Evolutionary conservation across 2,888 invertebrate genomes (phyloP).

Genomic region (Argynnis bischoffii): DNA sequence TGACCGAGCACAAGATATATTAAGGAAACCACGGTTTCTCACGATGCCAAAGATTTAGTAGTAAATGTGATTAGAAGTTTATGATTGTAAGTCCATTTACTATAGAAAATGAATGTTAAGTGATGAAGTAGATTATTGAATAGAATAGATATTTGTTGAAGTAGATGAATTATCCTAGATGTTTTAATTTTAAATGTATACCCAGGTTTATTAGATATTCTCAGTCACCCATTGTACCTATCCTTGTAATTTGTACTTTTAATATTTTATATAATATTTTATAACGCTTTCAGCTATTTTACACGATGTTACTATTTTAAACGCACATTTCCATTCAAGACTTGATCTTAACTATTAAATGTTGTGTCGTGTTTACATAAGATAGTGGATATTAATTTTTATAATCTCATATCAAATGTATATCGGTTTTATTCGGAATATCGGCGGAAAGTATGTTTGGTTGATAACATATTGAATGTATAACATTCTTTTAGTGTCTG

Average conservation of each 20-base stretch:
- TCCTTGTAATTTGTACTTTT: constrained; percentile 12
- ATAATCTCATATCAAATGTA: constrained; percentile 50
- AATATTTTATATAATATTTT: constrained; percentile 23
- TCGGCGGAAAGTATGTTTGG: not conserved
- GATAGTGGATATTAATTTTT: constrained; percentile 62
- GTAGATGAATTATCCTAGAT: constrained; percentile 68
- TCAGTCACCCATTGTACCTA: constrained; percentile 22
- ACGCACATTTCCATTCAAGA: constrained; percentile 79
- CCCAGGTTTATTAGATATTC: constrained; percentile 43
- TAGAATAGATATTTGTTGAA: constrained; percentile 50
- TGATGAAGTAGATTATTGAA: constrained; percentile 40
- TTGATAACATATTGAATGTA: constrained; percentile 55
- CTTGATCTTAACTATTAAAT: constrained; percentile 51
- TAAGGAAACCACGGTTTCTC: constrained; percentile 52
- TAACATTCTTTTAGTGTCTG: constrained; percentile 67
- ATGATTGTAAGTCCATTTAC: constrained; percentile 80
- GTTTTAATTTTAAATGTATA: constrained; percentile 46
- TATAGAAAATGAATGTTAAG: constrained; percentile 65
- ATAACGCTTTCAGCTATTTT: constrained; percentile 20
- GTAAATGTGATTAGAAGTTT: constrained; percentile 63
- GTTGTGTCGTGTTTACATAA: constrained; percentile 61
- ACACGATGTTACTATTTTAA: constrained; percentile 23
- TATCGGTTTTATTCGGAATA: constrained; percentile 7
- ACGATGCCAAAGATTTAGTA: constrained; percentile 68
- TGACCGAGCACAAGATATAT: constrained; percentile 31